phyloP scores from a whole-genome alignment of 2,888 invertebrate genomes.

The Aricia artaxerxes region DNA sequence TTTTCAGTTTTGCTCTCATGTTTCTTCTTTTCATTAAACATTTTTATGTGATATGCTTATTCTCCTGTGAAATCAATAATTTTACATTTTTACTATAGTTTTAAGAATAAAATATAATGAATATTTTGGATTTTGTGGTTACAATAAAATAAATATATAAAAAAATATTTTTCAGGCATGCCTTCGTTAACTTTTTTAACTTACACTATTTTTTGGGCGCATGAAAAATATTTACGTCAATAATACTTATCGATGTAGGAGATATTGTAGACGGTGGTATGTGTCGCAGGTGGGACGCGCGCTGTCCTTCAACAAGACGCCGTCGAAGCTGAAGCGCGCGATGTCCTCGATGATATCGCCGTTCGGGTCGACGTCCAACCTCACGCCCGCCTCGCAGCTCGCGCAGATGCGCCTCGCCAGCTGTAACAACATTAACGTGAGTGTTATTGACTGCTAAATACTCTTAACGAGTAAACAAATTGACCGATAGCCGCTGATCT shows the following conservation, averaged over 20 bases:
- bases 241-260: neutral
- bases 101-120: constrained; percentile 4
- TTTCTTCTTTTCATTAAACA: neutral
- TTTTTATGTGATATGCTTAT: neutral
- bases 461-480: neutral
- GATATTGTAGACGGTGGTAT: neutral
- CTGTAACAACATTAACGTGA: constrained; percentile 92
- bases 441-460: constrained; percentile 49
- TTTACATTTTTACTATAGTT: constrained; percentile 2
- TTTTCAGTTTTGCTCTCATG: neutral
- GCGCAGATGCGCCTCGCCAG: constrained; percentile 93
- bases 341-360: constrained; percentile 97
- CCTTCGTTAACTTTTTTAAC: neutral
- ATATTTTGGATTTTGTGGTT: constrained; percentile 6
- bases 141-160: neutral
- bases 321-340: constrained; percentile 94
- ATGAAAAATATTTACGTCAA: constrained; percentile 25
- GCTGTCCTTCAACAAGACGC: constrained; percentile 97
- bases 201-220: constrained; percentile 5
- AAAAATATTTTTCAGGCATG: constrained; percentile 29
- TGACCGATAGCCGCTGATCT: neutral
- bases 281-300: constrained; percentile 89
- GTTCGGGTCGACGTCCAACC: constrained; percentile 90
- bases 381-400: constrained; percentile 90
- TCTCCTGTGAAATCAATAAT: constrained; percentile 23